Base-by-base conservation (phyloP, 2,888 invertebrate species). In the Volucella inanis region DNA sequence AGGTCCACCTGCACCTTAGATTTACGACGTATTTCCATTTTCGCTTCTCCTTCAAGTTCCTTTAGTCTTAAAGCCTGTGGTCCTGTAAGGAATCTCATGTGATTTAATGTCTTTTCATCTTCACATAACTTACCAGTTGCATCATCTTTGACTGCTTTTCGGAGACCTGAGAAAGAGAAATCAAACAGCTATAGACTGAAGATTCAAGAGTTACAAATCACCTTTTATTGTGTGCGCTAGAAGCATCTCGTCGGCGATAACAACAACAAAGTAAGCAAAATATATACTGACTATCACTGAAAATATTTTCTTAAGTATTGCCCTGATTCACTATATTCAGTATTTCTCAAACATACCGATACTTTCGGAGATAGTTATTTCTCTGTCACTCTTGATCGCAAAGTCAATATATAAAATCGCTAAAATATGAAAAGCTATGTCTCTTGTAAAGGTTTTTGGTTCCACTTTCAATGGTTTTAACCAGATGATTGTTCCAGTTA, bases 401-500 rank as follows among this genome's bases (percentile, higher is more conserved):
- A 87, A 88, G 22, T 89, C 88, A 6, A 90, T 85, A 54, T 49
- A 89, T 10, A 81, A 43, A 3, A 87, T 78, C 4, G 88, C 87
- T 8, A 89, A 55, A 15, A 89, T 76, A 11, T 89, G 88, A 74
- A 90, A 90, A 2, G 79, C 55, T 0, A 85, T 71, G 82, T 91
- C 90, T 0, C 90, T 87, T 2, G 88, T 1, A 47, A 87, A 88
- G 18, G 82, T 87, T 0, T 71, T 41, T 0, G 87, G 65, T 18
- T 88, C 88, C 0, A 91, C 87, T 10, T 88, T 88, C 89, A 95
- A 95, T 0, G 95, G 94, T 11, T 90, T 90, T n/a, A 93, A 89
- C 10, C 54, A 65, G 12, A 94, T 92, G 1, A 95, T 92, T 1
- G 93, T 90, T 0, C 94, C 95, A 18, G 93, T 93, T 10, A 95